Conservation (phyloP, 2,888 invertebrate species). For the Troides oblongomaculatus region DNA sequence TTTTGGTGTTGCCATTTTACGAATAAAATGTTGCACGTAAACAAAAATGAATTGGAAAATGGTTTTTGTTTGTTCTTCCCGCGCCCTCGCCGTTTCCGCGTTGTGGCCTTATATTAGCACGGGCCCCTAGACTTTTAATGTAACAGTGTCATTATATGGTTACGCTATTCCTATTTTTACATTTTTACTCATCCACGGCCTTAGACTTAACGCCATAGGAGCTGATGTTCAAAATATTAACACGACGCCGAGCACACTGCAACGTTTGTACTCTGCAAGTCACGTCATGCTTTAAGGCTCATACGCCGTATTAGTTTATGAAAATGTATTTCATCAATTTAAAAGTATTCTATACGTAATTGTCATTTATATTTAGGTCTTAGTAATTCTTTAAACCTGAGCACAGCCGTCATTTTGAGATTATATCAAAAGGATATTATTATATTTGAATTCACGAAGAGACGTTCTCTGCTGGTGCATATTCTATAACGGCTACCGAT, state of each 20-base stretch:
- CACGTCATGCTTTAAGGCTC: no score
- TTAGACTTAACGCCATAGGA: constrained; percentile 18
- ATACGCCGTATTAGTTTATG: no score
- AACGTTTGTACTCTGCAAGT: constrained; percentile 9
- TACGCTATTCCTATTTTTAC: constrained; percentile 25
- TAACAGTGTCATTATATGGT: neutral
- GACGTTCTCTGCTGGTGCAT: no score
- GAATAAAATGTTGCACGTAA: neutral
- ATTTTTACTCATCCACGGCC: constrained; percentile 17
- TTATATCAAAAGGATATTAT: no score
- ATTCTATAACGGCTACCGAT: no score
- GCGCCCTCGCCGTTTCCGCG: constrained; percentile 4
- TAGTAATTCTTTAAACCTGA: no score
- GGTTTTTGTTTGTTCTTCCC: neutral
- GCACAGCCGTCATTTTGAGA: no score
- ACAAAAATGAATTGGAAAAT: neutral
- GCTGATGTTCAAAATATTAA: constrained; percentile 5
- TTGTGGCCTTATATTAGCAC: constrained; percentile 11
- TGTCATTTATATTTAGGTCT: no score
- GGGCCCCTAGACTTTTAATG: constrained; percentile 8
- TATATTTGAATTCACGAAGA: no score
- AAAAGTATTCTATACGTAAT: no score
- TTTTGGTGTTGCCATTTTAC: neutral
- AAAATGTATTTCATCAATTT: no score
- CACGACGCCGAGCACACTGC: constrained; percentile 1